These are phyloP conservation scores for Yponomeuta cagnagella DNA, from an alignment of 2,888 invertebrate species.

Conservation along the genomic window DNA sequence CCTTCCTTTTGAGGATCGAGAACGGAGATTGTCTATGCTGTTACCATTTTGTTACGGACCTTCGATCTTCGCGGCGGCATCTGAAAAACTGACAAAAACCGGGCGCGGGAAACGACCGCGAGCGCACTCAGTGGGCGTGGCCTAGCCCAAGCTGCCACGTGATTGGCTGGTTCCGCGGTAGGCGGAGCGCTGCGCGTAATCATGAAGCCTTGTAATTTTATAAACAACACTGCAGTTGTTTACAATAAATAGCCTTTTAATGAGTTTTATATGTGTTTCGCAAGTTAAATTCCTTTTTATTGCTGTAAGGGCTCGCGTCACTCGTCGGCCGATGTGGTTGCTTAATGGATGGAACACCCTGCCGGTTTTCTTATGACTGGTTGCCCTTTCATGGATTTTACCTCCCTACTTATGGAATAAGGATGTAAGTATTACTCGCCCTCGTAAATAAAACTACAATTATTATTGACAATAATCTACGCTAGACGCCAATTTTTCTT, in stretches of 20 bases:
- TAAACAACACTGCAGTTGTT: slow-evolving; percentile 64
- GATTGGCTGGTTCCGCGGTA: slow-evolving; percentile 44
- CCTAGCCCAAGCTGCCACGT: slow-evolving; percentile 31
- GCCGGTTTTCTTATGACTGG: background rate
- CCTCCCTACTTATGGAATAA: background rate
- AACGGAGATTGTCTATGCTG: background rate
- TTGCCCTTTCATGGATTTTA: background rate
- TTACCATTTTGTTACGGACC: slow-evolving; percentile 25
- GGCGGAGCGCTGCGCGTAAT: slow-evolving; percentile 45
- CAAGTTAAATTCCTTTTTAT: slow-evolving; percentile 62
- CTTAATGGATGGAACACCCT: background rate
- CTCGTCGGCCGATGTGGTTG: slow-evolving; percentile 27
- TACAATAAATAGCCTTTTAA: slow-evolving; percentile 68
- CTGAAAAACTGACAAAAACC: slow-evolving; percentile 57
- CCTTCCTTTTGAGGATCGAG: background rate
- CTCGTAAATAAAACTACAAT: no score
- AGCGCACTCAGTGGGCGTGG: slow-evolving; percentile 60
- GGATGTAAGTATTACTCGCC: no score
- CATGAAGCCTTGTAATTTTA: slow-evolving; percentile 64
- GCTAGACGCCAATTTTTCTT: no score
- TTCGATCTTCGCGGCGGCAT: slow-evolving; percentile 35
- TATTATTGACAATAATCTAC: no score
- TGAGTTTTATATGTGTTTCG: slow-evolving; percentile 68
- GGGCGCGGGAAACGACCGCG: slow-evolving; percentile 40
- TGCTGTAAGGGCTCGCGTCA: slow-evolving; percentile 51